Percentiles rank a stretch among this genome's conserved stretches.
phyloP scores from a whole-genome alignment of 2,113 vertebrate genomes.

The Eudyptes chrysolophus region DNA sequence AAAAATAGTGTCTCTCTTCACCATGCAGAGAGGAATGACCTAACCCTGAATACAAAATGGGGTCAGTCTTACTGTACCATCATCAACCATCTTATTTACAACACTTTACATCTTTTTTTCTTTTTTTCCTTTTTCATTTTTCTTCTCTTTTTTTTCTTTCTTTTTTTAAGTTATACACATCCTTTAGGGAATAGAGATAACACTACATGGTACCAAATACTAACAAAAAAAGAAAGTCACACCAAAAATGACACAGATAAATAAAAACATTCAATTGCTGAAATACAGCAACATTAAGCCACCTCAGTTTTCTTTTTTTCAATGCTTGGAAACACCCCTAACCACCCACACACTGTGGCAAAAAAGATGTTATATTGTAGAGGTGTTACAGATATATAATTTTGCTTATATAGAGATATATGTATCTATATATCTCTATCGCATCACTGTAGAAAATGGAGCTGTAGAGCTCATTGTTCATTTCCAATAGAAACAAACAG shows the following conservation, averaged over 20 bases:
- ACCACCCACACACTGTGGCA: neutral
- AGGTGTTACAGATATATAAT: conserved; percentile 9
- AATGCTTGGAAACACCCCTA: neutral
- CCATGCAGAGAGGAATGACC: conserved; percentile 72
- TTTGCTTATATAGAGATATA: conserved; percentile 1
- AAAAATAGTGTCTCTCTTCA: conserved; percentile 83
- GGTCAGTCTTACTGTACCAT: conserved; percentile 62
- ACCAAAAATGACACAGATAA: conserved; percentile 75
- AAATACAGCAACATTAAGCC: conserved; percentile 68
- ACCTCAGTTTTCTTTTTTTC: conserved; percentile 52
- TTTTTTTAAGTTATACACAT: conserved; percentile 66
- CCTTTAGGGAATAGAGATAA: conserved; percentile 67
- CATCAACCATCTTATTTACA: conserved; percentile 76
- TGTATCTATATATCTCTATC: conserved; percentile 22
- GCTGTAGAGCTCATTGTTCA: conserved; percentile 26
- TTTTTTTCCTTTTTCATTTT: neutral
- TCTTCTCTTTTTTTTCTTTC: neutral
- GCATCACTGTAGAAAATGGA: conserved; percentile 53
- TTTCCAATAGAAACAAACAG: conserved; percentile 53
- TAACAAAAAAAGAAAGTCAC: conserved; percentile 60
- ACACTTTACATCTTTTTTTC: conserved; percentile 69
- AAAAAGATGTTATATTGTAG: neutral
- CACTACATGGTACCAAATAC: conserved; percentile 72
- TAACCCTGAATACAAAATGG: conserved; percentile 68
- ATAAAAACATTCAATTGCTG: conserved; percentile 77